Base-by-base conservation (phyloP, 2,113 vertebrate species). In the Dasyurus viverrinus region DNA sequence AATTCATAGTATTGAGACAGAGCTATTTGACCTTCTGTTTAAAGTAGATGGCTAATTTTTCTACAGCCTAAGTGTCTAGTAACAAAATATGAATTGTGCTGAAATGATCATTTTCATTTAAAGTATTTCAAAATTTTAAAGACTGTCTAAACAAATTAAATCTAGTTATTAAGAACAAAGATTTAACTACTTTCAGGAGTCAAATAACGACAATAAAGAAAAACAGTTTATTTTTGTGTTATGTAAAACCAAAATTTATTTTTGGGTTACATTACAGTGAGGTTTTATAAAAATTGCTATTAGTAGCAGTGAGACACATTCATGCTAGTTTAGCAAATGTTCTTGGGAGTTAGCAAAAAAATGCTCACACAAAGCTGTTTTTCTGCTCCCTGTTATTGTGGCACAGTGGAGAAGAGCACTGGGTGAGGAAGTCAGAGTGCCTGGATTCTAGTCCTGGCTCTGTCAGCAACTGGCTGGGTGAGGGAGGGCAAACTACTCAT, bases 221-320 rank as follows among this genome's bases (percentile, higher is more conserved):
- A 27, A 94, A 95, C 25, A 91, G 60, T 76, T 92, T 50, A 95
- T 97, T 97, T 90, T n/a, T 53, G 92, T 76, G 14, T 84, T 84
- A n/a, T 84, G n/a, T 8, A 84, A 84, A 84, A 84, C 94, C 96
- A 97, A 96, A 91, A 93, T 96, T 93, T 96, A 97, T 96, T 97
- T 47, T 97, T 96, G 95, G 96, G 96, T 90, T 95, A 93, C 92
- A 93, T 36, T 42, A 42, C 19, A 23, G 36, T 42, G 68, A 96
- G 54, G 57, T 97, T 97, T 97, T 94, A 92, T 55, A 97, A 96
- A 96, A 97, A 97, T 96, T 95, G 30, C 60, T 23, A 23, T 97
- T 92, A 96, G 52, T 96, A 96, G 90, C 84, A 92, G 90, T 76
- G 89, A 94, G 95, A 94, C 92, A 95, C 92, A 89, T 95, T 94